Conservation (phyloP, 2,888 invertebrate genomes). For the Phragmatobia fuliginosa region DNA sequence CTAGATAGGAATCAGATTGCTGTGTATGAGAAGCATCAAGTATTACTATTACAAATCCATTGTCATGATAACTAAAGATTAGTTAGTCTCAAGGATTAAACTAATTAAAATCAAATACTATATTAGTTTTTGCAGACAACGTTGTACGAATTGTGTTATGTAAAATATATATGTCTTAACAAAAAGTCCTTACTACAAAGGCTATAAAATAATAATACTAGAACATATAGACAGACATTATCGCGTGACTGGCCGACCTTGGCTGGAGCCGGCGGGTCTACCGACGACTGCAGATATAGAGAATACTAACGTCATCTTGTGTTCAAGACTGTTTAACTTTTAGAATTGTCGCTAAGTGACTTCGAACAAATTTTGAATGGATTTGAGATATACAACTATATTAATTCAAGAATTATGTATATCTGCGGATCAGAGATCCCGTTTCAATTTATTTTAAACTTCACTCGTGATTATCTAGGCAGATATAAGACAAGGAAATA, state of each 20-base stretch:
- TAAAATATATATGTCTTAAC: not conserved
- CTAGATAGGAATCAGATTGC: no score
- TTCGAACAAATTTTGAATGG: not conserved
- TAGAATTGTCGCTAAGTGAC: conserved; percentile 7
- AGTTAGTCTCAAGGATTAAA: not conserved
- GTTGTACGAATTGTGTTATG: not conserved
- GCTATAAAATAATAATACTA: conserved; percentile 14
- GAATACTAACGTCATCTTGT: conserved; percentile 30
- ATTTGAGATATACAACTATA: not conserved
- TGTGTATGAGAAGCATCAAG: no score
- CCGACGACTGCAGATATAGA: conserved; percentile 29
- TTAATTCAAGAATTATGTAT: not conserved
- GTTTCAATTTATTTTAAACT: no score
- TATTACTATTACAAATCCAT: no score
- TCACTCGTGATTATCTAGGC: no score
- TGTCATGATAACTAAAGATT: not conserved
- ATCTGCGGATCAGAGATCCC: not conserved
- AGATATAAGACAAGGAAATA: no score
- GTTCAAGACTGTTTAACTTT: conserved; percentile 7
- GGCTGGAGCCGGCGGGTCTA: conserved; percentile 47
- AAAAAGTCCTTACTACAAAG: conserved; percentile 16
- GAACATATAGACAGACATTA: conserved; percentile 13
- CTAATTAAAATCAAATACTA: not conserved
- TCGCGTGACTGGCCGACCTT: conserved; percentile 50
- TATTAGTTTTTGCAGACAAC: not conserved